Percentiles rank a stretch among this genome's conserved stretches.
These are phyloP conservation scores for Myiozetetes cayanensis DNA, from an alignment of 2,113 vertebrate genomes.

Conservation along the genomic window DNA sequence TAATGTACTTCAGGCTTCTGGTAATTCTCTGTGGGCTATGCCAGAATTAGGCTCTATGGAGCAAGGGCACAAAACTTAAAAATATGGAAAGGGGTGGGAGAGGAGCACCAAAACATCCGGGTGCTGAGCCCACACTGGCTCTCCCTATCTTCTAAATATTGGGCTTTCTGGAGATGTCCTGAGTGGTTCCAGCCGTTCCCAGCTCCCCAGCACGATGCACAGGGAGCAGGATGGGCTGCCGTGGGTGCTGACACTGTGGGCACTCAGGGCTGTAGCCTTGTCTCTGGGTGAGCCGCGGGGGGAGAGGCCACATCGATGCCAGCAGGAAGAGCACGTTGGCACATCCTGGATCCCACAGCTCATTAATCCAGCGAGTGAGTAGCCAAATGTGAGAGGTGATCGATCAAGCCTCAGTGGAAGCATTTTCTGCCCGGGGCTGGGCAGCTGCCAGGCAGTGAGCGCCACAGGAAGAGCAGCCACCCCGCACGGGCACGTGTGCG, in stretches of 20 bases:
- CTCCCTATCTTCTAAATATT: fast-evolving
- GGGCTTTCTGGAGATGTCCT: not conserved
- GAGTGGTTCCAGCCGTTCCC: fast-evolving
- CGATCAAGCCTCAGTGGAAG: not conserved
- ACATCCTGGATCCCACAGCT: not conserved
- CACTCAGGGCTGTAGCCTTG: not conserved
- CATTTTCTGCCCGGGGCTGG: not conserved
- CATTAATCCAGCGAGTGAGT: fast-evolving
- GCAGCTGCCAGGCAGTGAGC: fast-evolving
- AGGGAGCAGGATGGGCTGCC: not conserved
- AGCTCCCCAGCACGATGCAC: fast-evolving
- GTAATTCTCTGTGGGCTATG: not conserved
- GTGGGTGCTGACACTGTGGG: fast-evolving
- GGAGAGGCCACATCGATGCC: fast-evolving
- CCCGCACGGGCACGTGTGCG: fast-evolving
- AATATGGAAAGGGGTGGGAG: not conserved
- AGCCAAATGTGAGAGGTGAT: fast-evolving
- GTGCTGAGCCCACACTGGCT: fast-evolving
- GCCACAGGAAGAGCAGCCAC: fast-evolving
- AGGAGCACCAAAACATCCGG: fast-evolving
- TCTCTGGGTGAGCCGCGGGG: fast-evolving
- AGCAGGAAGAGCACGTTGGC: fast-evolving
- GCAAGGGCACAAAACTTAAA: not conserved
- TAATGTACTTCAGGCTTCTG: not conserved
- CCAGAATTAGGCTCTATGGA: not conserved